Evolutionary conservation across 1,140 invertebrate species (phyloP).

Genomic region (Plectrocnemia conspersa): DNA sequence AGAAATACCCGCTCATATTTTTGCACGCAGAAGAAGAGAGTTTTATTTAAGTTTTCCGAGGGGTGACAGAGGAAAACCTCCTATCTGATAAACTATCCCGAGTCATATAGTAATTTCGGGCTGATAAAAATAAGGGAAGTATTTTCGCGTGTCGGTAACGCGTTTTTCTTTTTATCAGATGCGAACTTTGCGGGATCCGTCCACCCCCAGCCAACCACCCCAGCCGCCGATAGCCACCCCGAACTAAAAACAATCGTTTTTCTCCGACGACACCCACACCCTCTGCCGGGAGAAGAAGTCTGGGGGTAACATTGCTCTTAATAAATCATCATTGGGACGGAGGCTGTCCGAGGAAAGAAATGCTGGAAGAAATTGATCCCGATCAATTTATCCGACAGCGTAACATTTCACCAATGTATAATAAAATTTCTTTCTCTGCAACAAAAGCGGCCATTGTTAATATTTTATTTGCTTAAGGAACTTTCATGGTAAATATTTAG

Average conservation of each 20-base stretch:
- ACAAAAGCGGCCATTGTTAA: not conserved
- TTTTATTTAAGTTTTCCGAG: slow-evolving; percentile 17
- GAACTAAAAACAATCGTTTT: slow-evolving; percentile 10
- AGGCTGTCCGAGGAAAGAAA: slow-evolving; percentile 1
- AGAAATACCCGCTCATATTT: not conserved
- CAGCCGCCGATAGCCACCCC: not conserved
- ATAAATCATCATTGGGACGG: slow-evolving; percentile 3
- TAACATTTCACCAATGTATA: not conserved
- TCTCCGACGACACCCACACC: not conserved
- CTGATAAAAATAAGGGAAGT: slow-evolving; percentile 11
- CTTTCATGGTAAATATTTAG: too few relatives aligned
- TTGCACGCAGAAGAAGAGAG: slow-evolving; percentile 2
- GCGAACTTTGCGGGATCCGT: not conserved
- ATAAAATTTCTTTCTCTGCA: slow-evolving; percentile 1
- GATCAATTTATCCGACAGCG: slow-evolving; percentile 7
- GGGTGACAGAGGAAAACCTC: not conserved
- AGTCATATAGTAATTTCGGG: slow-evolving; percentile 16
- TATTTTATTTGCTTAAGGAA: too few relatives aligned
- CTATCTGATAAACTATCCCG: slow-evolving; percentile 15
- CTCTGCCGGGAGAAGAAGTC: too few relatives aligned
- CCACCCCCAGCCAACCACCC: not conserved
- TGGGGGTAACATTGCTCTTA: slow-evolving; percentile 4
- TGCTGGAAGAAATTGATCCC: slow-evolving; percentile 5
- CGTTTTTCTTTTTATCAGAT: slow-evolving; percentile 8
- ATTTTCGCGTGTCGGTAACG: slow-evolving; percentile 2